A percentile compares a stretch with the other conserved stretches of the same genome.
phyloP scores from a whole-genome alignment of 2,113 vertebrate species.

The Nothobranchius furzeri region DNA sequence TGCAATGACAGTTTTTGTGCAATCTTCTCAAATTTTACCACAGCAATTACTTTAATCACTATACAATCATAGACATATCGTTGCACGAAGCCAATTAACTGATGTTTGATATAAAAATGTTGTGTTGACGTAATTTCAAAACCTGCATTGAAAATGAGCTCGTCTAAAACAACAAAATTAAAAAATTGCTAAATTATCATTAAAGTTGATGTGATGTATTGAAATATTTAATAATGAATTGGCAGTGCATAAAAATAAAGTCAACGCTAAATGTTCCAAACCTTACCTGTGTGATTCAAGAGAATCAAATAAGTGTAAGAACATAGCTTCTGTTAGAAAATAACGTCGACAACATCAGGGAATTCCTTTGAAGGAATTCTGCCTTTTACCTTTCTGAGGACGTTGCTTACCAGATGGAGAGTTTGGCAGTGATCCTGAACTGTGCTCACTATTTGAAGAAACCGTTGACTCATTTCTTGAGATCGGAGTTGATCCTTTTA shows the following conservation, averaged over 20 bases:
- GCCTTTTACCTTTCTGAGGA: too few species aligned
- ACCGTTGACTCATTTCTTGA: conserved; percentile 86
- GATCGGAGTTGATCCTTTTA: conserved; percentile 85
- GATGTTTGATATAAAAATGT: neutral
- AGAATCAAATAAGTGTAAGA: too few species aligned
- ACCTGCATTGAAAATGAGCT: neutral
- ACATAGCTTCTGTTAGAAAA: too few species aligned
- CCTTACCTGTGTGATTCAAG: too few species aligned
- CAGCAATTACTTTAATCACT: neutral
- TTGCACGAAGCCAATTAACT: neutral
- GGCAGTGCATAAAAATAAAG: too few species aligned
- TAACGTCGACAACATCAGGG: neutral
- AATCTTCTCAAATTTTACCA: neutral
- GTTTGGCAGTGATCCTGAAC: conserved; percentile 88
- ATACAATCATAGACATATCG: neutral
- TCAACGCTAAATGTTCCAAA: too few species aligned
- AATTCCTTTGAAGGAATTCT: neutral
- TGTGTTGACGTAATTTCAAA: neutral
- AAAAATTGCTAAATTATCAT: too few species aligned
- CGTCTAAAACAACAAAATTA: too few species aligned
- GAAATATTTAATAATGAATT: too few species aligned
- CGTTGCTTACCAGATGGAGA: conserved; percentile 87
- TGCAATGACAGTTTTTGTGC: neutral
- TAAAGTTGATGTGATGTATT: too few species aligned
- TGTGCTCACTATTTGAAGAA: conserved; percentile 86